Evolutionary conservation across 1,140 invertebrate species (phyloP).

Genomic region (Rhynchophorus ferrugineus): DNA sequence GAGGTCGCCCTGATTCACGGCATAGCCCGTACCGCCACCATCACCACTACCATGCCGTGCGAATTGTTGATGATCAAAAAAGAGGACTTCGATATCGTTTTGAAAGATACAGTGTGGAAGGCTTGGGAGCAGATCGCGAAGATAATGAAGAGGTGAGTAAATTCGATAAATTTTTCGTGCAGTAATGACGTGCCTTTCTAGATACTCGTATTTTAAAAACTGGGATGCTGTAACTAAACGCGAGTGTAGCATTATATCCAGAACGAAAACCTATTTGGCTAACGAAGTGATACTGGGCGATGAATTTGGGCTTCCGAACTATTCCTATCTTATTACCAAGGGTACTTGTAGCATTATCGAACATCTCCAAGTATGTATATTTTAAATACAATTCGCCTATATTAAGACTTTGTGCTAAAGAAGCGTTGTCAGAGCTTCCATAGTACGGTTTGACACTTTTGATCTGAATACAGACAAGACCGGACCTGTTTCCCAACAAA

Average conservation of each 20-base stretch:
- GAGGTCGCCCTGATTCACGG: constrained; percentile 54
- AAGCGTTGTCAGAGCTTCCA: no score
- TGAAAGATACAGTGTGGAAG: constrained; percentile 47
- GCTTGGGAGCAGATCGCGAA: constrained; percentile 53
- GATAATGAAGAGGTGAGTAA: constrained; percentile 40
- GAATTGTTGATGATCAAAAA: constrained; percentile 32
- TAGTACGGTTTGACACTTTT: not conserved
- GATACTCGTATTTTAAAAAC: constrained; percentile 56
- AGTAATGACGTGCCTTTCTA: not conserved
- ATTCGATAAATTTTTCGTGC: not conserved
- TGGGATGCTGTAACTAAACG: constrained; percentile 49
- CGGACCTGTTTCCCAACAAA: constrained; percentile 3
- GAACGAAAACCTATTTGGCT: constrained; percentile 49
- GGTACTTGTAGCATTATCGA: constrained; percentile 57
- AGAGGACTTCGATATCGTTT: constrained; percentile 50
- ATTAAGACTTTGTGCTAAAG: no score
- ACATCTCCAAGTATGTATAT: constrained; percentile 43
- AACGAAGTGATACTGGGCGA: constrained; percentile 56
- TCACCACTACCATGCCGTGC: constrained; percentile 42
- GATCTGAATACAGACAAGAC: not conserved
- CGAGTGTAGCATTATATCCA: constrained; percentile 53
- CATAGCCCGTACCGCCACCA: constrained; percentile 49
- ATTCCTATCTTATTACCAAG: constrained; percentile 54
- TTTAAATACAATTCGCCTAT: no score
- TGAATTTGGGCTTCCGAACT: constrained; percentile 52